Evolutionary conservation across 2,113 vertebrate genomes (phyloP), one percentile per base, ranked within the genome.

Genomic region (Rhipidura dahli): DNA sequence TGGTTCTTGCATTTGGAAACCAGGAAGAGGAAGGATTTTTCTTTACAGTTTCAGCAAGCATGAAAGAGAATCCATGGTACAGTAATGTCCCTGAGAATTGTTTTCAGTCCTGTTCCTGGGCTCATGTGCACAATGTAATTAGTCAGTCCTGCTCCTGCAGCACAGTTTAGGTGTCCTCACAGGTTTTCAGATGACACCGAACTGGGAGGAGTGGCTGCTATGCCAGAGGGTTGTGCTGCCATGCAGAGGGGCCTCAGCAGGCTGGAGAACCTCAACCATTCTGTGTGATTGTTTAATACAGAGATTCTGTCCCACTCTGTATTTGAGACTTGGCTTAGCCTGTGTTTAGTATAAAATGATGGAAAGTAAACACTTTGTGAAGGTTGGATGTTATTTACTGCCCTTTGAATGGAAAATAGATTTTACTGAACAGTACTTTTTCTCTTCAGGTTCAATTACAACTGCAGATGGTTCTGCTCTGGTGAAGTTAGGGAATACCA

Each of bases 401-500:
- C 20, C 14, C 16, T 78, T 47, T 33, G 40, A 75, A 40, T 54
- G 71, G 23, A 53, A 86, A 77, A 40, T 0, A 49, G 30, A 31
- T 90, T 83, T 85, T 84, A 51, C 30, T 54, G 40, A 91, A 64
- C 30, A 39, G 15, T 16, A 11, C 10, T 66, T 83, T 93, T 44
- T 87, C 44, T 93, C 57, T 73, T 92, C 92, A 99, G 99, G 99
- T 86, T 99, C 99, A n/a, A 99, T 99, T 96, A 98, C 98, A 63
- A 99, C 99, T 30, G 99, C 99, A 23, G 98, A 99, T 83, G 99
- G 99, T 66, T 99, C 99, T 44, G 99, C 99, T 31, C 95, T 99
- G 95, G 99, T 99, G 84, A 99, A 99, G 96, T 91, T 99, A 60
- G 99, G 99, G 94, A 99, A 99, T 96, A 99, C 99, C 10, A 99